phyloP scores from a whole-genome alignment of 2,113 vertebrate species.

The Atlantisia rogersi region DNA sequence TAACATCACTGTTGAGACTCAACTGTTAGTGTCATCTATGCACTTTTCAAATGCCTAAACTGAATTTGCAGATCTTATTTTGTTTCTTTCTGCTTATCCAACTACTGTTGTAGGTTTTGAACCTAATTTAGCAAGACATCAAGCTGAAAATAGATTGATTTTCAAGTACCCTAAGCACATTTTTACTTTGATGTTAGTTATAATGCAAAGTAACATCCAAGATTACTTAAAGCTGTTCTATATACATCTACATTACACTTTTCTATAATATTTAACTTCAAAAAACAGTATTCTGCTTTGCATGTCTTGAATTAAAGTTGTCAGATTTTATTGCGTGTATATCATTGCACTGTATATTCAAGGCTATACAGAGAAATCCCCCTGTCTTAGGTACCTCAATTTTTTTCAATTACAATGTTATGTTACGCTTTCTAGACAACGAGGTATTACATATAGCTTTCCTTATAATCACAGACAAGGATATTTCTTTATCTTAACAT shows the following conservation, averaged over 20 bases:
- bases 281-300: background rate
- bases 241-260: background rate
- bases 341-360: background rate
- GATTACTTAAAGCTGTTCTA: background rate
- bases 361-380: background rate
- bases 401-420: background rate
- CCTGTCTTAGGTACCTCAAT: background rate
- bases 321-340: background rate
- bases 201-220: background rate
- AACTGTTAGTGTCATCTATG: background rate
- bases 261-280: background rate
- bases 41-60: background rate
- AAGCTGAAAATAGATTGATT: background rate
- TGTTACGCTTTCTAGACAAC: background rate
- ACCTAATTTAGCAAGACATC: background rate
- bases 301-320: background rate
- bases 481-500: background rate
- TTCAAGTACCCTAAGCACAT: background rate
- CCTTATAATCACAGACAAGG: background rate
- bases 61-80: slow-evolving; percentile 13
- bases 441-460: background rate
- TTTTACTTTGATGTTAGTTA: background rate
- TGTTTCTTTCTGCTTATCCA: slow-evolving; percentile 15
- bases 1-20: background rate
- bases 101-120: background rate